These are phyloP conservation scores for Lophius piscatorius DNA, from an alignment of 2,113 vertebrate genomes.

Conservation along the genomic window DNA sequence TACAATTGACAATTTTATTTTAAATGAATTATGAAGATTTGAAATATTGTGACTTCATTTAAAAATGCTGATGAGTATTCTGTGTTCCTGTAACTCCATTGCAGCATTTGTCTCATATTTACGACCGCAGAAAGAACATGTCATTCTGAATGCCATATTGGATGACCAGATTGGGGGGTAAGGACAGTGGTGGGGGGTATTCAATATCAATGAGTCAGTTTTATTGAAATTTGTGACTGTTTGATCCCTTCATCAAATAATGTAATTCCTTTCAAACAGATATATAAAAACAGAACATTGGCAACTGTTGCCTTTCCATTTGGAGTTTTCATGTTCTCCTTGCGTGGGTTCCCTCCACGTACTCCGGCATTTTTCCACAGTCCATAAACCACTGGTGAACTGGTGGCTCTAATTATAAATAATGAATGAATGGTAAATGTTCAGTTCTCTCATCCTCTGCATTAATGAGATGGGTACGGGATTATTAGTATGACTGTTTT, in stretches of 20 bases:
- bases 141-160: constrained; percentile 60
- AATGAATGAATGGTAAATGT: no score
- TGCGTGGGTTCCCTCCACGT: no score
- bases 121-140: constrained; percentile 48
- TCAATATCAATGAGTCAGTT: constrained; percentile 69
- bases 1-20: background rate
- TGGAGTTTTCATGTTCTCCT: no score
- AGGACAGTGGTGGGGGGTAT: constrained; percentile 40
- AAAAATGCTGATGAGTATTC: constrained; percentile 38
- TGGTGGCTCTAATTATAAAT: no score
- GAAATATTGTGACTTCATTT: constrained; percentile 6
- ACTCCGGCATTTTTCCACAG: no score
- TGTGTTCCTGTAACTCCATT: constrained; percentile 49
- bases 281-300: background rate
- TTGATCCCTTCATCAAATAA: constrained; percentile 18
- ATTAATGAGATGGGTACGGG: no score
- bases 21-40: no score
- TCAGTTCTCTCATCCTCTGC: no score
- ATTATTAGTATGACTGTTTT: no score
- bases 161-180: constrained; percentile 63
- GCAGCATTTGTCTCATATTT: constrained; percentile 45
- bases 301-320: constrained; percentile 9
- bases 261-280: constrained; percentile 9
- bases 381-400: no score
- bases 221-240: constrained; percentile 51